phyloP scores from a whole-genome alignment of 1,140 invertebrate species.

The Trichonephila clavipes region DNA sequence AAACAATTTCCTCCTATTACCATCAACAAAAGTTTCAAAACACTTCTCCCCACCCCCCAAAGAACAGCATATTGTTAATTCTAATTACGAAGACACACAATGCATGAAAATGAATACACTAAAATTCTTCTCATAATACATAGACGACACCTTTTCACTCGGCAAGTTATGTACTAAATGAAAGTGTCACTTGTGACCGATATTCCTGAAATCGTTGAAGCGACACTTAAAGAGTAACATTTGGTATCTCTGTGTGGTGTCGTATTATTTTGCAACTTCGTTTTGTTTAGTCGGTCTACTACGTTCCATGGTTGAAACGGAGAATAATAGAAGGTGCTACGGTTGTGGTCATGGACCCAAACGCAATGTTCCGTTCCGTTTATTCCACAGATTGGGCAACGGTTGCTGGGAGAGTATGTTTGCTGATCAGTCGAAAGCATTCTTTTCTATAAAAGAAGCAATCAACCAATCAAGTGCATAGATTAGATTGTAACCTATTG shows the following conservation, averaged over 20 bases:
- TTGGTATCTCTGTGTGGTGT: not conserved
- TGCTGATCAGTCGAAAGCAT: not conserved
- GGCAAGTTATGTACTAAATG: not conserved
- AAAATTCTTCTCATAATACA: not conserved
- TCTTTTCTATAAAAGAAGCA: not conserved
- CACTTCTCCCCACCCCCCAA: not conserved
- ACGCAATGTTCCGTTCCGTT: conserved; percentile 55
- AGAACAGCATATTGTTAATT: not conserved
- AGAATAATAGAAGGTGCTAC: conserved; percentile 27
- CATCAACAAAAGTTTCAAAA: not conserved
- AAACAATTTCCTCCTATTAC: not conserved
- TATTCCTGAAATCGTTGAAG: not conserved
- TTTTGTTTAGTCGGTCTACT: conserved; percentile 29
- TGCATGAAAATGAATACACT: not conserved
- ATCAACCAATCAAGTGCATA: not conserved
- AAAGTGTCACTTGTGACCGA: not conserved
- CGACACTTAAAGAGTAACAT: conserved; percentile 36
- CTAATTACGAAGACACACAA: not conserved
- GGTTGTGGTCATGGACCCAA: conserved; percentile 30
- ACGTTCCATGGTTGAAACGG: not conserved
- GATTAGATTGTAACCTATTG: not conserved
- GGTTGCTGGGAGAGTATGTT: not conserved
- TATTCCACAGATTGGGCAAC: conserved; percentile 4
- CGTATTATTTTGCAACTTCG: conserved; percentile 56
- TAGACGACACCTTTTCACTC: not conserved